Conservation (phyloP, 2,888 invertebrate species). For the Trissolcus japonicus region DNA sequence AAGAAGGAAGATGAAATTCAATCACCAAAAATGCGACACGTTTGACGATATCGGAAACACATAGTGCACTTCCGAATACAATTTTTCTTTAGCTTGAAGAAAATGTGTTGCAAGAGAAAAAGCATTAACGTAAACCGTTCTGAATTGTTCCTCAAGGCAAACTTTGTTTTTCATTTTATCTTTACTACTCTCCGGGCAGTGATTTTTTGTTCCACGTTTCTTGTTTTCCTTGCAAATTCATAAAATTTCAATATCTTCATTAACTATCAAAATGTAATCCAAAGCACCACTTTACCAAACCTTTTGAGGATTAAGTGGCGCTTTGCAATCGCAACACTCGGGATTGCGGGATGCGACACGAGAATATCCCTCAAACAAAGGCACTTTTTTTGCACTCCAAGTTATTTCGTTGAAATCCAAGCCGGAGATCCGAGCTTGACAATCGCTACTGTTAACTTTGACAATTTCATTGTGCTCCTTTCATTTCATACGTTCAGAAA, state of each 20-base stretch:
- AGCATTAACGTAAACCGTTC: constrained; percentile 5
- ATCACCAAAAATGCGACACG: constrained; percentile 2
- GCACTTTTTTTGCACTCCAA: constrained; percentile 32
- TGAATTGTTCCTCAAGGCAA: neutral
- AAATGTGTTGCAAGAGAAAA: neutral
- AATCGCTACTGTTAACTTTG: constrained; percentile 48
- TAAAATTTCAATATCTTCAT: constrained; percentile 12
- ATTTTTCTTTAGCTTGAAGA: constrained; percentile 1
- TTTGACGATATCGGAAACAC: neutral
- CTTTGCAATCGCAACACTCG: constrained; percentile 42
- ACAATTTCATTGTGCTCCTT: constrained; percentile 43
- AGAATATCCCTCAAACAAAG: constrained; percentile 39
- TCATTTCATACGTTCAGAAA: constrained; percentile 31
- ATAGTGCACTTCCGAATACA: neutral
- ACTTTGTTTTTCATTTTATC: constrained; percentile 70
- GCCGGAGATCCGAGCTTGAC: constrained; percentile 22
- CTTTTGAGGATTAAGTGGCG: constrained; percentile 52
- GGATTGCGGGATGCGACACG: constrained; percentile 48
- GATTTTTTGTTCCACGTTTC: constrained; percentile 2
- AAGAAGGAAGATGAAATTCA: neutral
- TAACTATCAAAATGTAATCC: constrained; percentile 48
- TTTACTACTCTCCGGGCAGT: constrained; percentile 4
- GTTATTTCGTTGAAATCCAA: constrained; percentile 39
- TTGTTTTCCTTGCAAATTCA: no score
- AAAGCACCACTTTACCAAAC: constrained; percentile 50